Percentiles rank a stretch among this genome's conserved stretches.
phyloP scores from a whole-genome alignment of 2,113 vertebrate species.

The Cepphus grylle region DNA sequence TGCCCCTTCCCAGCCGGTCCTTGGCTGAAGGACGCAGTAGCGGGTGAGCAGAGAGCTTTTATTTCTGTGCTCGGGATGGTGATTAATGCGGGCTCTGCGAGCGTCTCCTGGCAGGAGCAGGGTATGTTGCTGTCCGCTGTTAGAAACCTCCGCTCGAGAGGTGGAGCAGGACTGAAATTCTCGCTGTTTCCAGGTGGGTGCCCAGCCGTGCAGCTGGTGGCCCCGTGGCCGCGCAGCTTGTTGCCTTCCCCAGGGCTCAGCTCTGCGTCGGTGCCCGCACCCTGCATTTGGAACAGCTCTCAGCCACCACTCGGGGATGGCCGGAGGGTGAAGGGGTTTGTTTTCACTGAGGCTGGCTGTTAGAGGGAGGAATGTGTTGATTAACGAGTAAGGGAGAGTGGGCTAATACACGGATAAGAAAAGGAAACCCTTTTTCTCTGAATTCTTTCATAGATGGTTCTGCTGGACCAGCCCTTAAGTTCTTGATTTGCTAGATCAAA shows the following conservation, averaged over 20 bases:
- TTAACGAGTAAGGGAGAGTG: not conserved
- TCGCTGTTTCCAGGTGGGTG: not conserved
- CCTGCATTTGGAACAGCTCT: not conserved
- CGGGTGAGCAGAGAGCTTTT: not conserved
- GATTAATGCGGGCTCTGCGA: not conserved
- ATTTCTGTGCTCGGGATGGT: not conserved
- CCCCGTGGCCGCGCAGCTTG: not conserved
- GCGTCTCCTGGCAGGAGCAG: not conserved
- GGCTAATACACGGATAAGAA: not conserved
- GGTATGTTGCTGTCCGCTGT: not conserved
- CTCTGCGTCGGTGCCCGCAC: fast-evolving
- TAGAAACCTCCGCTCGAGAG: not conserved
- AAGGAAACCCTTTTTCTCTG: not conserved
- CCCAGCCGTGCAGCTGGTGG: not conserved
- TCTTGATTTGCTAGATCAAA: not conserved
- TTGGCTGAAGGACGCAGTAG: not conserved
- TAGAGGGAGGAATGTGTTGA: not conserved
- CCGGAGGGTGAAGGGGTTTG: not conserved
- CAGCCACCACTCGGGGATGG: not conserved
- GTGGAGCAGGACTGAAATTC: not conserved
- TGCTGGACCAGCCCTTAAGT: not conserved
- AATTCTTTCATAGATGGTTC: not conserved
- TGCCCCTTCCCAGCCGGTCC: not conserved
- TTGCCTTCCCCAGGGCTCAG: not conserved
- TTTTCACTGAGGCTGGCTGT: not conserved